Percentiles rank a stretch among this genome's conserved stretches.
These are phyloP conservation scores for Corythucha ciliata DNA, from an alignment of 2,888 invertebrate genomes.

Conservation along the genomic window DNA sequence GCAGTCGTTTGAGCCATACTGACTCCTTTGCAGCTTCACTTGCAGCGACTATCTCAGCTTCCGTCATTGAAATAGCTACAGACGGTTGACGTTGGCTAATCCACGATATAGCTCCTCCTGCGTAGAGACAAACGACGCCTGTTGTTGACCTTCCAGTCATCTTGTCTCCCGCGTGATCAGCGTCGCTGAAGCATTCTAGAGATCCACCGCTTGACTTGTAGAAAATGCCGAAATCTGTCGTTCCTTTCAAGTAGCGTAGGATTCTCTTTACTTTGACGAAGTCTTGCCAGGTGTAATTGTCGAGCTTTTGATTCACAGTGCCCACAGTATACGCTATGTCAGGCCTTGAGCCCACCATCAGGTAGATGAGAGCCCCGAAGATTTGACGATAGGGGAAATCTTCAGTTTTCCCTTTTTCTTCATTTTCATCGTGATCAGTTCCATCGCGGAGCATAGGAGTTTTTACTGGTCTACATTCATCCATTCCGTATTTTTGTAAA, in stretches of 20 bases:
- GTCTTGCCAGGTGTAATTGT: conserved; percentile 14
- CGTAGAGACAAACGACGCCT: conserved; percentile 13
- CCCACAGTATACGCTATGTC: conserved; percentile 29
- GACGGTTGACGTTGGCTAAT: conserved; percentile 11
- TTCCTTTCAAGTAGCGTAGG: conserved; percentile 26
- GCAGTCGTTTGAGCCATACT: conserved; percentile 10
- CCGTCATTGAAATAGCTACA: conserved; percentile 18
- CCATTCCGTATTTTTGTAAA: conserved; percentile 25
- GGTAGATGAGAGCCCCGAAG: conserved; percentile 17
- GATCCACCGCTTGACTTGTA: conserved; percentile 3
- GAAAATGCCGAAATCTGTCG: conserved; percentile 19
- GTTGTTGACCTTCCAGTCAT: conserved; percentile 16
- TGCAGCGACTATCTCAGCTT: conserved; percentile 15
- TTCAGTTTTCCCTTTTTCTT: conserved; percentile 16
- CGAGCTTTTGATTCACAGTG: conserved; percentile 19
- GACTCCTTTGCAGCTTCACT: conserved; percentile 13
- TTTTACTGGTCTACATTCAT: conserved; percentile 11
- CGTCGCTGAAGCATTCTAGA: conserved; percentile 32
- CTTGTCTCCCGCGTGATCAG: conserved; percentile 33
- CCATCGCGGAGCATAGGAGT: too few species aligned
- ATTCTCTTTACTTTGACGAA: conserved; percentile 23
- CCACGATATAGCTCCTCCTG: conserved; percentile 16
- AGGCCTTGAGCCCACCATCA: conserved; percentile 20
- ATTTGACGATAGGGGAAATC: conserved; percentile 19
- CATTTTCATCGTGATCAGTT: too few species aligned